These are phyloP conservation scores for Neoaliturus tenellus DNA, from an alignment of 2,888 invertebrate genomes.

Conservation along the genomic window DNA sequence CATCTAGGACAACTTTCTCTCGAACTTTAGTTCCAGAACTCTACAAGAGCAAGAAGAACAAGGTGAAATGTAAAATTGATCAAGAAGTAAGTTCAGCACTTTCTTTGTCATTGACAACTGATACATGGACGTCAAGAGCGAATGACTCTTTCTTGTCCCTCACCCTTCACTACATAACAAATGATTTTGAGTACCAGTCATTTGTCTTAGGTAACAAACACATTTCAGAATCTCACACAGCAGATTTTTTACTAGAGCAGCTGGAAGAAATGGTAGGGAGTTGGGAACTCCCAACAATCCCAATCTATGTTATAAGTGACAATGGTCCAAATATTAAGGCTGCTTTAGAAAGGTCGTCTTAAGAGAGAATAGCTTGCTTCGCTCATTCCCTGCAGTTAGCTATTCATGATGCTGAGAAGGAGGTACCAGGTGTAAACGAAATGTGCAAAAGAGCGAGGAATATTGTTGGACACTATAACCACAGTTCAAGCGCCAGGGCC, in stretches of 20 bases:
- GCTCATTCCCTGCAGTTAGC: conserved; percentile 19
- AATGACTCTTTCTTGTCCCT: not conserved
- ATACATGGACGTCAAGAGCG: not conserved
- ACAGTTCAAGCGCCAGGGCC: not conserved
- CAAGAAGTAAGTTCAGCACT: not conserved
- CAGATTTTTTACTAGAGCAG: not conserved
- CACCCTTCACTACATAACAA: not conserved
- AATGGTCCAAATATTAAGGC: conserved; percentile 34
- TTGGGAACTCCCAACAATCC: not conserved
- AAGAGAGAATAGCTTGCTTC: not conserved
- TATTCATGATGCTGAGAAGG: conserved; percentile 3
- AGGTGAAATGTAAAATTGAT: not conserved
- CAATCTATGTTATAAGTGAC: conserved; percentile 10
- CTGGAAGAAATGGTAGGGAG: not conserved
- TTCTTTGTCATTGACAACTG: not conserved
- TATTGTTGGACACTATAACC: conserved; percentile 19
- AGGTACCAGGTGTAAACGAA: not conserved
- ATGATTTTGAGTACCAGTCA: not conserved
- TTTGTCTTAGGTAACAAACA: not conserved
- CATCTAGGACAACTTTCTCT: not conserved
- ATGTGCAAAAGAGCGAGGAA: conserved; percentile 4
- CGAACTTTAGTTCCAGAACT: not conserved
- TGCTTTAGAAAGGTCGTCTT: conserved; percentile 9
- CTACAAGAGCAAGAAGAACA: not conserved
- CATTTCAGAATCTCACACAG: not conserved